Evolutionary conservation across 2,888 invertebrate genomes (phyloP).

Genomic region (Drosophila tripunctata): DNA sequence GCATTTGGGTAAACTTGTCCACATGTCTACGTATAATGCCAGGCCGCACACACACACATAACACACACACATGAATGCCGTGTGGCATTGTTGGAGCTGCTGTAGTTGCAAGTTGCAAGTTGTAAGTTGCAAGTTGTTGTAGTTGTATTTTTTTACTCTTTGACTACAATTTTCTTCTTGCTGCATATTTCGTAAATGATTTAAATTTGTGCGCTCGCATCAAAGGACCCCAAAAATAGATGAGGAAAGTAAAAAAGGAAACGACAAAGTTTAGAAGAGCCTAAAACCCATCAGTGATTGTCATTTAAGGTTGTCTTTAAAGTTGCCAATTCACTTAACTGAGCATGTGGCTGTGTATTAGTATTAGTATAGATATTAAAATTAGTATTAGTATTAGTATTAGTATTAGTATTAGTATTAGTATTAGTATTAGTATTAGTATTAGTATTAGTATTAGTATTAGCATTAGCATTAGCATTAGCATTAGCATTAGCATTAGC

Average conservation of each 20-base stretch:
- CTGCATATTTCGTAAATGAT: constrained; percentile 70
- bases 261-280: constrained; percentile 15
- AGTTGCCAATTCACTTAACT: neutral
- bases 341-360: too few species aligned
- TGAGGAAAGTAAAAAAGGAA: neutral
- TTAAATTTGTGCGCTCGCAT: constrained; percentile 49
- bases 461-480: too few species aligned
- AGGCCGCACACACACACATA: constrained; percentile 11
- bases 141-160: constrained; percentile 63
- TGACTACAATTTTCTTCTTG: constrained; percentile 59
- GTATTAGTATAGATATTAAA: too few species aligned
- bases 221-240: neutral
- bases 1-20: neutral
- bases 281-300: constrained; percentile 5
- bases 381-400: too few species aligned
- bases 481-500: too few species aligned
- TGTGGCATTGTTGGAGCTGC: constrained; percentile 30
- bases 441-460: too few species aligned
- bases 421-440: too few species aligned
- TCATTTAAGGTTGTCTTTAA: constrained; percentile 16
- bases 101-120: constrained; percentile 25
- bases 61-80: constrained; percentile 5
- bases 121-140: constrained; percentile 5
- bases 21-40: constrained; percentile 28
- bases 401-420: too few species aligned